phyloP scores from a whole-genome alignment of 2,888 invertebrate genomes.

The Oconnorella tubifera region DNA sequence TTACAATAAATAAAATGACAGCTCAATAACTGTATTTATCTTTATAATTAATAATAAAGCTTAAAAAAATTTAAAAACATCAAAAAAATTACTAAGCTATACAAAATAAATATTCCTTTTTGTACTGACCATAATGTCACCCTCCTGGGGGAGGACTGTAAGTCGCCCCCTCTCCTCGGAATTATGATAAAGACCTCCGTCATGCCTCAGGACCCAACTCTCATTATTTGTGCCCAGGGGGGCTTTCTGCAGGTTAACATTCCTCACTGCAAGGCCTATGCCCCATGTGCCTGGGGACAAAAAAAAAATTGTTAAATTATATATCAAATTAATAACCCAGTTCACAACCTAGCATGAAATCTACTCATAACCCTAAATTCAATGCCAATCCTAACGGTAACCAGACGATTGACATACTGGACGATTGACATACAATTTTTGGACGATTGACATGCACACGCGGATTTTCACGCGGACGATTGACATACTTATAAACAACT shows the following conservation, averaged over 20 bases:
- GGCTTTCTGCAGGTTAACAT: conserved; percentile 78
- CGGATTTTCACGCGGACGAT: too few relatives aligned
- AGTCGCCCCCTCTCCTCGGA: conserved; percentile 73
- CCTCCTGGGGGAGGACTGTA: conserved; percentile 70
- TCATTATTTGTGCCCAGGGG: conserved; percentile 81
- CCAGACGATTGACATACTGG: too few relatives aligned
- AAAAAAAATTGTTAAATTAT: too few relatives aligned
- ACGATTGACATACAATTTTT: too few relatives aligned
- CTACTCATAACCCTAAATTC: too few relatives aligned
- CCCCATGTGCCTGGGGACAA: conserved; percentile 77
- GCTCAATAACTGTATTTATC: not conserved
- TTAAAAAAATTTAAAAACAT: not conserved
- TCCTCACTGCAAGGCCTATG: conserved; percentile 84
- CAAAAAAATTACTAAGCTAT: not conserved
- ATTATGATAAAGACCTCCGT: conserved; percentile 80
- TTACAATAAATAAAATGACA: not conserved
- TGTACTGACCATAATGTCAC: conserved; percentile 79
- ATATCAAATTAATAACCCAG: too few relatives aligned
- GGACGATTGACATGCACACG: too few relatives aligned
- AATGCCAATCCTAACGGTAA: too few relatives aligned
- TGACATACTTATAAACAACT: too few relatives aligned
- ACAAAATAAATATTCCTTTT: not conserved
- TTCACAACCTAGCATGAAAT: too few relatives aligned
- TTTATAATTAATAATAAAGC: too few relatives aligned
- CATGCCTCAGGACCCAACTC: conserved; percentile 90